Base-by-base conservation (phyloP, 2,888 invertebrate species). In the Drosophila nr. perissopoda region DNA sequence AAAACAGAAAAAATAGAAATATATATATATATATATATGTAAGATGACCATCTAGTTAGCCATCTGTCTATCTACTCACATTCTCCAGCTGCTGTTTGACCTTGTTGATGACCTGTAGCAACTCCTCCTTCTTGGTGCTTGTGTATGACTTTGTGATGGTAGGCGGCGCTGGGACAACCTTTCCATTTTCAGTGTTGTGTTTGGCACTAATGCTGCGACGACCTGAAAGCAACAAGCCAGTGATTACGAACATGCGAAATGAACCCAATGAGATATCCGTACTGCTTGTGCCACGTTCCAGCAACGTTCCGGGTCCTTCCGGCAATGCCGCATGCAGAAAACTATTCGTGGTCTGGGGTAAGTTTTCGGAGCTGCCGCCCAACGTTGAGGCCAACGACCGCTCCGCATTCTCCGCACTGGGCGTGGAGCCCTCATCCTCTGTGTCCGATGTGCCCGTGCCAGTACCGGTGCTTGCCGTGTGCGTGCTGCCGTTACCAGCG, bases 81-180 rank as follows among this genome's bases (percentile, higher is more conserved):
- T 96, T 98, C 94, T 98, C 97, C 74, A 98, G 93, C 93, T 97
- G 97, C 80, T 96, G 95, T 90, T 97, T 95, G 0, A 97, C 97
- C 93, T 98, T 97, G 89, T 97, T 95, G 83, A 97, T 96, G 86
- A 97, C 94, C 91, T 97, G 95, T 87, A 96, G 95, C 75, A 98
- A 94, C 90, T 98, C 97, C 92, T 97, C 96, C 69, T 93, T 93
- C 86, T 93, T 93, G 72, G 92, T 93, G 83, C 92, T 93, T 25
- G 93, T 93, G 69, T 92, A 93, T 57, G 93, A 93, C 85, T 93
- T 93, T 53, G 93, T 93, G 54, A 92, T 92, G 36, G 92, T 92
- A 42, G 93, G 92, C 69, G 91, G 79, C n/a, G 87, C 83, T 7
- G 89, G 63, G 25, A 80, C 84, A 63, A 81, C 79, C 76, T 91